Evolutionary conservation across 2,888 invertebrate genomes (phyloP).

Genomic region (Lobophora halterata): DNA sequence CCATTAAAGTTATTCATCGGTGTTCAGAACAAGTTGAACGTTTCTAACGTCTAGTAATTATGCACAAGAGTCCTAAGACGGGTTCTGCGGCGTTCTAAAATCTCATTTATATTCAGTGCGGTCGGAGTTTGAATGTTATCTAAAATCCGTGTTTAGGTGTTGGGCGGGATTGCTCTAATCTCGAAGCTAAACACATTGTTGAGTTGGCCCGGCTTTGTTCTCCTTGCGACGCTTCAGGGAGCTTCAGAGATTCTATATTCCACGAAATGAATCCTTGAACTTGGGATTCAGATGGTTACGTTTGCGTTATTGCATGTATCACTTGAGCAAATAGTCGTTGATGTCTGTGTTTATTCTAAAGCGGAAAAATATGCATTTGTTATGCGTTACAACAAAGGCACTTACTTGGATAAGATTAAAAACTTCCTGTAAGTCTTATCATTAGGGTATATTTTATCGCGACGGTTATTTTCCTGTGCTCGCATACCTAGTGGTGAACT

Average conservation of each 20-base stretch:
- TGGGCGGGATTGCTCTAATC: slow-evolving; percentile 76
- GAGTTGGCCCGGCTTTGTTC: slow-evolving; percentile 71
- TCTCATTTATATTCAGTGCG: slow-evolving; percentile 80
- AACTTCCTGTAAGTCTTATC: slow-evolving; percentile 39
- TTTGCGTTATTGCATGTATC: slow-evolving; percentile 35
- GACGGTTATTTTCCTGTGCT: slow-evolving; percentile 23
- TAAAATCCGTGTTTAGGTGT: slow-evolving; percentile 81
- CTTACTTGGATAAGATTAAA: slow-evolving; percentile 46
- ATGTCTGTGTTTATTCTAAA: slow-evolving; percentile 34
- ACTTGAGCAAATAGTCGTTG: slow-evolving; percentile 35
- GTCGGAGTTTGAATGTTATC: slow-evolving; percentile 79
- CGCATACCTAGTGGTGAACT: slow-evolving; percentile 14
- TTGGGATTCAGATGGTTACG: slow-evolving; percentile 34
- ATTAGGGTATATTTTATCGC: slow-evolving; percentile 25
- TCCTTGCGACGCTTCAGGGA: slow-evolving; percentile 45
- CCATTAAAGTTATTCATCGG: slow-evolving; percentile 60
- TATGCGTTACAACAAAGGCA: slow-evolving; percentile 29
- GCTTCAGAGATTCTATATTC: slow-evolving; percentile 47
- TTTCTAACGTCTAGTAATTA: slow-evolving; percentile 69
- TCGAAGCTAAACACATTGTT: slow-evolving; percentile 79
- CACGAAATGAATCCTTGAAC: slow-evolving; percentile 50
- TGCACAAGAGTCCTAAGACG: slow-evolving; percentile 70
- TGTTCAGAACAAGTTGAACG: slow-evolving; percentile 55
- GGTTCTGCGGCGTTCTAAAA: slow-evolving; percentile 65
- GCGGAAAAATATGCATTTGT: slow-evolving; percentile 32